Evolutionary conservation across 2,888 invertebrate species (phyloP).

Genomic region (Escarpia spicata): DNA sequence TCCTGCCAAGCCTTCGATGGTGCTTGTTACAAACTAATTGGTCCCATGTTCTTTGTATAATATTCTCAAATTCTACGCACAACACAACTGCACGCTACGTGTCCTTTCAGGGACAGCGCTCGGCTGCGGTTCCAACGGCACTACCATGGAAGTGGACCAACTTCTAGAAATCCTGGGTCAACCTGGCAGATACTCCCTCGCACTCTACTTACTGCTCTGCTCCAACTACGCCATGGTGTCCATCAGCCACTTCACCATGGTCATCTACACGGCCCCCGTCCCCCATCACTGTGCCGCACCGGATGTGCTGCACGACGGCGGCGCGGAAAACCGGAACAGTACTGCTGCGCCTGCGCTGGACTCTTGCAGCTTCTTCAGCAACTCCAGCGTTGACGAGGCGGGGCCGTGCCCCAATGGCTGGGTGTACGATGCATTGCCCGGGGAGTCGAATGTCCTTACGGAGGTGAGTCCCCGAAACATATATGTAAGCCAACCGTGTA

Average conservation of each 20-base stretch:
- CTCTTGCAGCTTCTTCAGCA: neutral
- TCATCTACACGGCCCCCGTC: neutral
- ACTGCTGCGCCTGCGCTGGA: neutral
- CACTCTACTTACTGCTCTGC: neutral
- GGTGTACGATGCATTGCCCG: neutral
- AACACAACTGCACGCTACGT: neutral
- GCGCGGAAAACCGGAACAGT: neutral
- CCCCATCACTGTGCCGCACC: neutral
- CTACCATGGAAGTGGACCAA: neutral
- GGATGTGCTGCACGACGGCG: neutral
- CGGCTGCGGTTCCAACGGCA: neutral
- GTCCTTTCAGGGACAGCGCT: neutral
- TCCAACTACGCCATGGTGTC: neutral
- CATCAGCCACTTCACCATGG: constrained; percentile 12
- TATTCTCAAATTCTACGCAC: neutral
- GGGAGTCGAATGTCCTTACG: neutral
- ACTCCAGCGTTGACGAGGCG: neutral
- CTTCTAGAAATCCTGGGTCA: neutral
- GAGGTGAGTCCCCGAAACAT: neutral
- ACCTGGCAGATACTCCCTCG: neutral
- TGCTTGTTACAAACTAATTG: no score
- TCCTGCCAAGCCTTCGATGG: no score
- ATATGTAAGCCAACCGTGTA: no score
- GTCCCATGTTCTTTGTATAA: no score
- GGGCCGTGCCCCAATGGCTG: neutral